A percentile compares a stretch with the other conserved stretches of the same genome.
Conservation (phyloP, 2,888 invertebrate genomes). For the Charanyca ferruginea region DNA sequence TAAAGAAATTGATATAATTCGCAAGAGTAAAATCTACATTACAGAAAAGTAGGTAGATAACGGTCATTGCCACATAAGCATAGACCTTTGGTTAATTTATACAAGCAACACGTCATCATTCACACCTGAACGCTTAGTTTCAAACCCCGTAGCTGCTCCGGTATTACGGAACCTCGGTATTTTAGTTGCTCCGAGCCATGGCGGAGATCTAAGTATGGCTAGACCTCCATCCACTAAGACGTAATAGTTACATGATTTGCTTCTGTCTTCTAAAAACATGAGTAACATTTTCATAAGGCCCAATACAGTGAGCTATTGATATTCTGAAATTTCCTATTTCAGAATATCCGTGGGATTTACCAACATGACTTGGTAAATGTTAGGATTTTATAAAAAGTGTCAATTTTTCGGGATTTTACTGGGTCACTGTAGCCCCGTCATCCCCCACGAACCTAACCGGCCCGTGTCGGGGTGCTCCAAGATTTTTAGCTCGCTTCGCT, state of each 20-base stretch:
- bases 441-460: no score
- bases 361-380: no score
- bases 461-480: no score
- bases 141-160: slow-evolving; percentile 40
- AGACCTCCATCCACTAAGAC: slow-evolving; percentile 46
- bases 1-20: not conserved
- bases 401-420: no score
- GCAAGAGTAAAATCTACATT: slow-evolving; percentile 1
- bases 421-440: no score
- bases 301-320: not conserved
- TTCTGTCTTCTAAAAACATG: not conserved
- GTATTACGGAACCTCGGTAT: slow-evolving; percentile 42
- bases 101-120: slow-evolving; percentile 61
- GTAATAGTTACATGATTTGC: not conserved
- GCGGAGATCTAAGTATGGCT: slow-evolving; percentile 37
- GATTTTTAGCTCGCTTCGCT: no score
- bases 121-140: slow-evolving; percentile 45
- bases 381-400: no score
- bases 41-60: slow-evolving; percentile 8
- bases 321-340: not conserved
- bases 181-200: slow-evolving; percentile 52
- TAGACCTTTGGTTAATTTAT: slow-evolving; percentile 62
- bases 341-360: no score
- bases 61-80: slow-evolving; percentile 50
- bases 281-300: not conserved